phyloP scores from a whole-genome alignment of 1,140 invertebrate genomes.

The Bemisia tabaci region DNA sequence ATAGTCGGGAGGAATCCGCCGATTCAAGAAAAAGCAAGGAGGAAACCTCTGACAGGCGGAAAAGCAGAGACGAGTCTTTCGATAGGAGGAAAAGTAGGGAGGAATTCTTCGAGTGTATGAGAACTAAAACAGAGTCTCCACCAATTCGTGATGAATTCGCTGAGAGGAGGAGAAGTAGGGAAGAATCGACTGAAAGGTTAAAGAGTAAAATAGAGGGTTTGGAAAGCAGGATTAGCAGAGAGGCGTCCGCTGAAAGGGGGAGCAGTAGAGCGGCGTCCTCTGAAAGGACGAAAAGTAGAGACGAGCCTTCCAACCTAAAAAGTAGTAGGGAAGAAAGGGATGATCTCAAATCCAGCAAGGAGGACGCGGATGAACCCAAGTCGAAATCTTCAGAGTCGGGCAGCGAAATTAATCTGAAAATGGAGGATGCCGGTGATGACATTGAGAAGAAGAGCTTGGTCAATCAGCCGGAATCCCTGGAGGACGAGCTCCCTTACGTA shows the following conservation, averaged over 20 bases:
- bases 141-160: neutral
- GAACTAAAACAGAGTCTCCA: neutral
- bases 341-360: too few species aligned
- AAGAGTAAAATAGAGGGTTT: neutral
- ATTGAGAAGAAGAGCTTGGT: conserved; percentile 60
- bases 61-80: neutral
- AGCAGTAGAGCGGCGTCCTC: too few species aligned
- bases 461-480: conserved; percentile 65
- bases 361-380: conserved; percentile 35
- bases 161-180: neutral
- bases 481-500: conserved; percentile 73
- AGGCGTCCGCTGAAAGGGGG: conserved; percentile 1
- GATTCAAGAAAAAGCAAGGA: too few species aligned
- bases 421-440: conserved; percentile 33
- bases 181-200: conserved; percentile 2
- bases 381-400: conserved; percentile 58
- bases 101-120: neutral
- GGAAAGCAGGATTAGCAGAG: conserved; percentile 3
- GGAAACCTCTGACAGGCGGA: neutral
- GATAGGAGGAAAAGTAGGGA: neutral
- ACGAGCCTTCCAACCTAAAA: too few species aligned
- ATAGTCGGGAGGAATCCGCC: too few species aligned
- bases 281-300: too few species aligned
- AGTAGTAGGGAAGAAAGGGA: too few species aligned
- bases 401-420: conserved; percentile 18